A percentile compares a stretch with the other conserved stretches of the same genome.
These are phyloP conservation scores for Microplitis demolitor DNA, from an alignment of 1,140 invertebrate species.

Conservation along the genomic window DNA sequence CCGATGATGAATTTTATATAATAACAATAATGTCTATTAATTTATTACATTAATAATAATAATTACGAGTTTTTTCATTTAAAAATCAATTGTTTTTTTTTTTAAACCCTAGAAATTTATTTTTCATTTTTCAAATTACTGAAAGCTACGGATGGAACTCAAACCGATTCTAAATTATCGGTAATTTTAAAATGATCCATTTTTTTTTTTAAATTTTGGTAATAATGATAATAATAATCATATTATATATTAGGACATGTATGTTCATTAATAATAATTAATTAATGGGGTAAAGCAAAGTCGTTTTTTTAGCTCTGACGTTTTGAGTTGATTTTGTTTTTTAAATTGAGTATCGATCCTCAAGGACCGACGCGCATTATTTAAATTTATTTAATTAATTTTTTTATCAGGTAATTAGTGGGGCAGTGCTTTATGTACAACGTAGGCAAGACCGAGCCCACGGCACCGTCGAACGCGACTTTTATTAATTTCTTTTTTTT, in stretches of 20 bases:
- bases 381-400: slow-evolving; percentile 13
- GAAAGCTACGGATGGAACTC: slow-evolving; percentile 18
- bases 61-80: background rate
- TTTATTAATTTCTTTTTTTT: slow-evolving; percentile 9
- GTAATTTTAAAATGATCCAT: background rate
- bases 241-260: too few species aligned
- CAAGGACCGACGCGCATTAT: slow-evolving; percentile 10
- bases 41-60: slow-evolving; percentile 21
- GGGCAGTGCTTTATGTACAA: slow-evolving; percentile 46
- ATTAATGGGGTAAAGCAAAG: too few species aligned
- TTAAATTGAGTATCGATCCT: background rate
- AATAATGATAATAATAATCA: too few species aligned
- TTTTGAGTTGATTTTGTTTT: too few species aligned
- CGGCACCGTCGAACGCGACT: slow-evolving; percentile 21
- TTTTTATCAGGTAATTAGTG: slow-evolving; percentile 30
- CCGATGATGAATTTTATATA: background rate
- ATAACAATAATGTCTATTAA: slow-evolving; percentile 8
- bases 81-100: background rate
- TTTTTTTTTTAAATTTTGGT: too few species aligned
- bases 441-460: slow-evolving; percentile 37
- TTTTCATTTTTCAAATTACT: background rate
- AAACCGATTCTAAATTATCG: slow-evolving; percentile 18
- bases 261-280: too few species aligned
- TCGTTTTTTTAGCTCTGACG: too few species aligned
- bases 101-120: background rate